Percentiles rank a stretch among this genome's conserved stretches.
Conservation (phyloP, 1,140 invertebrate species). For the Papilio polyxenes region DNA sequence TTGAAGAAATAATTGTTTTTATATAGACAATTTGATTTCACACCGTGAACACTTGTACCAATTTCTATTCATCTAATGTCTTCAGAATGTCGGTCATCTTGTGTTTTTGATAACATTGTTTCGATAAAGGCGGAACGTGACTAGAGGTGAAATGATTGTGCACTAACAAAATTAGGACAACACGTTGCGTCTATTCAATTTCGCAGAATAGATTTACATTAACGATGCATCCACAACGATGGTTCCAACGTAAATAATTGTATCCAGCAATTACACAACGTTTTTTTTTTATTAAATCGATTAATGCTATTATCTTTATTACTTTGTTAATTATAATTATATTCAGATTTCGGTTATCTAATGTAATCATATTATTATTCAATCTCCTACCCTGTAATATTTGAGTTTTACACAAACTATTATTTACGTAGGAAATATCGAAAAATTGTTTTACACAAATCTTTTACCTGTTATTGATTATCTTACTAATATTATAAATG, state of each 20-base stretch:
- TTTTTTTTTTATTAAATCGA: no score
- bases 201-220: slow-evolving; percentile 1
- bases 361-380: no score
- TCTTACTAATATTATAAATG: no score
- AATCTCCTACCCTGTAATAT: not conserved
- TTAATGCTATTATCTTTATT: no score
- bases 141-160: slow-evolving; percentile 2
- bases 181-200: not conserved
- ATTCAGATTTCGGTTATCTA: no score
- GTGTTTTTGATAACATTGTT: slow-evolving; percentile 15
- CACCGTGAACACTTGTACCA: slow-evolving; percentile 6
- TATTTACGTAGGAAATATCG: not conserved
- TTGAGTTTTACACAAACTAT: not conserved
- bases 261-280: not conserved
- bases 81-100: slow-evolving; percentile 10
- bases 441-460: no score
- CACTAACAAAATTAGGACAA: slow-evolving; percentile 2
- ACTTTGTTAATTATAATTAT: no score
- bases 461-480: not conserved
- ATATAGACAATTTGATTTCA: not conserved
- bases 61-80: slow-evolving; percentile 3
- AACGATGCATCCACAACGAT: not conserved
- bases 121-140: not conserved
- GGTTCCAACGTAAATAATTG: not conserved
- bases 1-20: slow-evolving; percentile 5